Evolutionary conservation across 2,888 invertebrate genomes (phyloP).

Genomic region (Dolichopus griseipennis): DNA sequence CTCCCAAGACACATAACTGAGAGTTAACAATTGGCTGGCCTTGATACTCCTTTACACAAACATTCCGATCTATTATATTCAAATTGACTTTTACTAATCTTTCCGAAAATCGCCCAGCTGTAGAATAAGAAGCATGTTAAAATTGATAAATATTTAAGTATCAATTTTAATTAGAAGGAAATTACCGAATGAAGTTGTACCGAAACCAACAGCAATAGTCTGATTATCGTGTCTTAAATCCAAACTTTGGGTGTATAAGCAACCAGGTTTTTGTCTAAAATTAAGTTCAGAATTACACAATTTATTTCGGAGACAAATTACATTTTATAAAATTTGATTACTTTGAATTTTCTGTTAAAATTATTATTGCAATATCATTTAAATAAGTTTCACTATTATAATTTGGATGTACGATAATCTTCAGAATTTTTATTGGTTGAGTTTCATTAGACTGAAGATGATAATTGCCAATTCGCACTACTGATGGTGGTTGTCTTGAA

Average conservation of each 20-base stretch:
- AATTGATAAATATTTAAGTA: too few species aligned
- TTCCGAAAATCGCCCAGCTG: background rate
- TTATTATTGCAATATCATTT: conserved; percentile 14
- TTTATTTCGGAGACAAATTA: too few species aligned
- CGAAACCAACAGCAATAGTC: background rate
- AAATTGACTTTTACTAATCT: background rate
- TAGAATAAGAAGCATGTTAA: background rate
- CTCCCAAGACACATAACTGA: background rate
- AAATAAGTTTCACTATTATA: conserved; percentile 13
- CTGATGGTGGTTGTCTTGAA: conserved; percentile 21
- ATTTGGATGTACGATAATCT: conserved; percentile 19
- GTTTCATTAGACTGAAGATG: conserved; percentile 15
- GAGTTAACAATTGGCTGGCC: background rate
- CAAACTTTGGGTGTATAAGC: background rate
- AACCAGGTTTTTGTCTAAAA: background rate
- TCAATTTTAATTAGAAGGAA: background rate
- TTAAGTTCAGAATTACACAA: too few species aligned
- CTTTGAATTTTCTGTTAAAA: background rate
- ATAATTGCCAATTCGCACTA: conserved; percentile 22
- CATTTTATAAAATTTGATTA: background rate
- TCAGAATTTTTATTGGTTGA: conserved; percentile 15
- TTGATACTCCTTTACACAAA: background rate
- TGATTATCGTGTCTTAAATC: background rate
- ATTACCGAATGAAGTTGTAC: background rate
- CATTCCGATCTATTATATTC: background rate